Evolutionary conservation across 2,113 vertebrate species (phyloP).

Genomic region (Micromys minutus): DNA sequence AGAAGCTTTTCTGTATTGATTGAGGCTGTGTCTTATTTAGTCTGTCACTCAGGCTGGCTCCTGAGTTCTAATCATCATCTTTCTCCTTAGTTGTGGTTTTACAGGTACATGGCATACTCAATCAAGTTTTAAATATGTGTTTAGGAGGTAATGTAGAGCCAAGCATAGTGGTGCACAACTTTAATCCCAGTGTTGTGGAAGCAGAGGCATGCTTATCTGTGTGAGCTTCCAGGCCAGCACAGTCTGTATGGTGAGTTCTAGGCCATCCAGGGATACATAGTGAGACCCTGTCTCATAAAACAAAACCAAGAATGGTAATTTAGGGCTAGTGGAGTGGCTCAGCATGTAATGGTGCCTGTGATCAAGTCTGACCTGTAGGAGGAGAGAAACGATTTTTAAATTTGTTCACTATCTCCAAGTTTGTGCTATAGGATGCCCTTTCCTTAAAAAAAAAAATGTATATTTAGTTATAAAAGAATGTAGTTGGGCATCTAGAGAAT

Average conservation of each 20-base stretch:
- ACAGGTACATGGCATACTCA: background rate
- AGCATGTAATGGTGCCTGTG: background rate
- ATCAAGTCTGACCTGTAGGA: background rate
- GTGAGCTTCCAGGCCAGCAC: background rate
- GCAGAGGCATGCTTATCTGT: no score
- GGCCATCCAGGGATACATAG: background rate
- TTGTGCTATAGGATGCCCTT: background rate
- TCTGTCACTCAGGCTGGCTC: background rate
- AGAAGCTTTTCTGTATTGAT: background rate
- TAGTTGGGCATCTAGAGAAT: background rate
- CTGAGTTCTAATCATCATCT: background rate
- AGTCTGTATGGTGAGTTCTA: background rate
- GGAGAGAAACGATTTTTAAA: background rate
- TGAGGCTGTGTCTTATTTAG: background rate
- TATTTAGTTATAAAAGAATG: background rate
- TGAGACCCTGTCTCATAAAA: background rate
- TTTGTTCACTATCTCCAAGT: background rate
- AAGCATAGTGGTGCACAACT: background rate
- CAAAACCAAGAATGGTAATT: background rate
- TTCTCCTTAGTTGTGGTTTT: background rate
- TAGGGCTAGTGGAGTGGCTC: background rate
- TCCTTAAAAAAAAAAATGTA: background rate
- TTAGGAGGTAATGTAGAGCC: conserved; percentile 9
- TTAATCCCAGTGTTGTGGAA: background rate
- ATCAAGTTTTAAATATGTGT: conserved; percentile 12